These are phyloP conservation scores for Chrysochloris asiatica DNA, from an alignment of 2,113 vertebrate genomes.

Conservation along the genomic window DNA sequence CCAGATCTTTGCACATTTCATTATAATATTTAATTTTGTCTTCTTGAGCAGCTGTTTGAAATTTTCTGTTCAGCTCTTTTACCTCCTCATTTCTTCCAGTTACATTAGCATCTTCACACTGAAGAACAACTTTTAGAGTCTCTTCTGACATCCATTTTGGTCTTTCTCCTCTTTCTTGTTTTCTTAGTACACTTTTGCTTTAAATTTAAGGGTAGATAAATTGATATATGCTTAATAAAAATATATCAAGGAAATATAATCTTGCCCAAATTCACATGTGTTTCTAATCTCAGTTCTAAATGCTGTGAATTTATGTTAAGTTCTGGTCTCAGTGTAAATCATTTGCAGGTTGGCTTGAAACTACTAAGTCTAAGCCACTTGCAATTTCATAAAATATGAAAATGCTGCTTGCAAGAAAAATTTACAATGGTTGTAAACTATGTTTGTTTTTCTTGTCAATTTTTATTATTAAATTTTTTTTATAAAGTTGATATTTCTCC, in stretches of 20 bases:
- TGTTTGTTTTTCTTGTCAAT: conserved; percentile 57
- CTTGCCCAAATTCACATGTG: neutral
- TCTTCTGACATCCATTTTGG: no score
- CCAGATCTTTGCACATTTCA: no score
- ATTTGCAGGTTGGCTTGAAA: conserved; percentile 41
- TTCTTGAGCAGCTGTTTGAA: no score
- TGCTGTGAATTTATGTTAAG: neutral
- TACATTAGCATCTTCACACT: no score
- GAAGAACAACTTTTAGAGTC: no score
- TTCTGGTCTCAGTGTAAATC: neutral
- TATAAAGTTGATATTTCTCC: conserved; percentile 47
- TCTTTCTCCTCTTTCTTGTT: no score
- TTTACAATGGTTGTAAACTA: neutral
- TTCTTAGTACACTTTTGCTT: no score
- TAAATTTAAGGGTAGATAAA: neutral
- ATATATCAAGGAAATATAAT: conserved; percentile 7
- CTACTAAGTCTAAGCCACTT: conserved; percentile 5
- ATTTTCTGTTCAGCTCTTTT: no score
- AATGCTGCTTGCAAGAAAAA: neutral
- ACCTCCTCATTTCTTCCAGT: no score
- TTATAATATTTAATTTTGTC: no score
- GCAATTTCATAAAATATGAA: conserved; percentile 19
- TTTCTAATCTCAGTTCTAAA: conserved; percentile 38
- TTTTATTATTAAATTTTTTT: conserved; percentile 54
- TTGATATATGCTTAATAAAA: conserved; percentile 23